phyloP scores from a whole-genome alignment of 2,888 invertebrate species.

The Eurytoma californica region DNA sequence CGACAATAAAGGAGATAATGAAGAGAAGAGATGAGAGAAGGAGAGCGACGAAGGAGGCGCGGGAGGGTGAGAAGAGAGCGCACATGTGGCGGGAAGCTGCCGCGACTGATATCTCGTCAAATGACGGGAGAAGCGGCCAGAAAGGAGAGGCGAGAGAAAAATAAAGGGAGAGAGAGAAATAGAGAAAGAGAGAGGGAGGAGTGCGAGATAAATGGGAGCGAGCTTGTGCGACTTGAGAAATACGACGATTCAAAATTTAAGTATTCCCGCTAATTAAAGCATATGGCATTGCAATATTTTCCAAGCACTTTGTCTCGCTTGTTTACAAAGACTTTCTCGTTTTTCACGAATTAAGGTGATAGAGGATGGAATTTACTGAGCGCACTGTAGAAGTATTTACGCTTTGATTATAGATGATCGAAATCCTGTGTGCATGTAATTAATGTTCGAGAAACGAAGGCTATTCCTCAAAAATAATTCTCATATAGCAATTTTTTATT shows the following conservation, averaged over 20 bases:
- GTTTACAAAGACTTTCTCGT: not conserved
- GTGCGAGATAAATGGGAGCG: not conserved
- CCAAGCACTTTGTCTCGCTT: too few species aligned
- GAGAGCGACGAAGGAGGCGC: slow-evolving; percentile 27
- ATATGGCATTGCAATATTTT: not conserved
- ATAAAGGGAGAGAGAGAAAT: slow-evolving; percentile 19
- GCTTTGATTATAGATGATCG: too few species aligned
- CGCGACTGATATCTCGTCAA: slow-evolving; percentile 55
- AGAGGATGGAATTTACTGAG: not conserved
- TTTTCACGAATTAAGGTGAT: not conserved
- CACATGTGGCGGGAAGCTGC: slow-evolving; percentile 69
- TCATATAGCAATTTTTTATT: too few species aligned
- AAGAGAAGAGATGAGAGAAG: slow-evolving; percentile 1
- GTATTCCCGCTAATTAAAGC: not conserved
- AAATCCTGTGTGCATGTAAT: too few species aligned
- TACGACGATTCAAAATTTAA: not conserved
- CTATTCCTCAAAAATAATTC: too few species aligned
- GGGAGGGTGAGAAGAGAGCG: slow-evolving; percentile 48
- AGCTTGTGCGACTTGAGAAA: not conserved
- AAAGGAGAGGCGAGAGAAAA: slow-evolving; percentile 19
- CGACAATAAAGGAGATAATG: slow-evolving; percentile 48
- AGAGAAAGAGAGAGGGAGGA: slow-evolving; percentile 1
- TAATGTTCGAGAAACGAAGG: too few species aligned
- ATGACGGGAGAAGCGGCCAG: slow-evolving; percentile 12
- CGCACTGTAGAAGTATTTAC: not conserved